These are phyloP conservation scores for Erythrolamprus reginae DNA, from an alignment of 2,113 vertebrate genomes.

Conservation along the genomic window DNA sequence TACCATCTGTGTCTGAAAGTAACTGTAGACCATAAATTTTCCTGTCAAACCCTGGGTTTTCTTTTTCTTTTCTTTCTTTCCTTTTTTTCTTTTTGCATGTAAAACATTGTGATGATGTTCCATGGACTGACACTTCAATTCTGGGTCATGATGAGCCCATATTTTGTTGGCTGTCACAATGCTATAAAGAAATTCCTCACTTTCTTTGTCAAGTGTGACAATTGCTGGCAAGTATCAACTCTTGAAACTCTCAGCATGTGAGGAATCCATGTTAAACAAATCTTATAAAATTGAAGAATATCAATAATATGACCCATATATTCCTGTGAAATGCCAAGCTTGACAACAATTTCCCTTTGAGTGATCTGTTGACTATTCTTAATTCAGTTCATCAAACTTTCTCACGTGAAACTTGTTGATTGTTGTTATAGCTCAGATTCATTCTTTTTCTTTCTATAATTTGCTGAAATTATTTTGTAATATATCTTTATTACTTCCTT, in stretches of 20 bases:
- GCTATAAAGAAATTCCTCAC: background rate
- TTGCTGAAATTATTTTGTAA: background rate
- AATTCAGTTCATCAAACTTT: background rate
- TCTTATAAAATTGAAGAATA: background rate
- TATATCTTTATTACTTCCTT: background rate
- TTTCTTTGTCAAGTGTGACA: background rate
- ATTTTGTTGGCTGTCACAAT: background rate
- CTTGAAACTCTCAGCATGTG: background rate
- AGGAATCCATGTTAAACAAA: background rate
- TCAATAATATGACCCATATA: background rate
- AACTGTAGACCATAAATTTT: background rate
- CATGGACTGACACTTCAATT: background rate
- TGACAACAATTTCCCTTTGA: background rate
- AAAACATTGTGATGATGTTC: background rate
- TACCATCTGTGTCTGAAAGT: background rate
- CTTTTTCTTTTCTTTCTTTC: background rate
- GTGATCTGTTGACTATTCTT: background rate
- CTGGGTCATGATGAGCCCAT: background rate
- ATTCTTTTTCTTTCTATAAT: background rate
- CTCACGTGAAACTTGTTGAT: background rate
- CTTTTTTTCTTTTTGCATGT: background rate
- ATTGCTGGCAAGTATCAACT: background rate
- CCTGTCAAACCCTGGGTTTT: background rate
- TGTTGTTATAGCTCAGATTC: background rate
- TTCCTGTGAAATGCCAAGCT: background rate